Base-by-base conservation (phyloP, 2,797 vertebrate genomes). In the Pseudocheirus occidentalis region DNA sequence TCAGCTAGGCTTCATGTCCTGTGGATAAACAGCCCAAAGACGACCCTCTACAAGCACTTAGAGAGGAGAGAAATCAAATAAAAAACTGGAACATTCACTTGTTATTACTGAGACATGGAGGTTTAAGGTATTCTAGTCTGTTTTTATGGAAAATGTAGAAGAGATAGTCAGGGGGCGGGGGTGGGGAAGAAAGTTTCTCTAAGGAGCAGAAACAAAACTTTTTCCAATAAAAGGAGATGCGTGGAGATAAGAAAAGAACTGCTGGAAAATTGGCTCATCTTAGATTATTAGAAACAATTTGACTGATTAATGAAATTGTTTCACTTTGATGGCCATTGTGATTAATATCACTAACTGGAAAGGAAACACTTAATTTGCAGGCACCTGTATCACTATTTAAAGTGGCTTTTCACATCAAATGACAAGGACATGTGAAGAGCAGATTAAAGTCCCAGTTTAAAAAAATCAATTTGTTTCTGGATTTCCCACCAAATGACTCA, bases 331-430 rank as follows among this genome's bases (percentile, higher is more conserved):
- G 92, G 21, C 57, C 94, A 34, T 46, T 0, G 21, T 91, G 73
- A 95, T 53, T 94, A 93, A 96, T 93, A 95, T 24, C 50, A 4
- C 90, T 94, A 52, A 46, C 57, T 93, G 73, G 52, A 94, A 92
- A 95, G 90, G 81, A 52, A 95, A 58, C 92, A 66, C 24, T 95
- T 95, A 92, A 95, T 96, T 96, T 94, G 40, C 62, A 40, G n/a
- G 24, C 62, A 56, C 87, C 90, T 93, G 94, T 94, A 27, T 52
- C 29, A 53, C 54, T n/a, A 14, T n/a, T 81, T 90, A 81, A 46
- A 93, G 46, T 95, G 54, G 92, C 21, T 89, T 95, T 95, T 94
- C 0, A 96, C 91, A 66, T 92, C 91, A 90, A 93, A 55, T 92
- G 92, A 90, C 16, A 24, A 92, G 92, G 92, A 91, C 87, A 50